phyloP scores from a whole-genome alignment of 2,113 vertebrate species.

The Chaetodon auriga region DNA sequence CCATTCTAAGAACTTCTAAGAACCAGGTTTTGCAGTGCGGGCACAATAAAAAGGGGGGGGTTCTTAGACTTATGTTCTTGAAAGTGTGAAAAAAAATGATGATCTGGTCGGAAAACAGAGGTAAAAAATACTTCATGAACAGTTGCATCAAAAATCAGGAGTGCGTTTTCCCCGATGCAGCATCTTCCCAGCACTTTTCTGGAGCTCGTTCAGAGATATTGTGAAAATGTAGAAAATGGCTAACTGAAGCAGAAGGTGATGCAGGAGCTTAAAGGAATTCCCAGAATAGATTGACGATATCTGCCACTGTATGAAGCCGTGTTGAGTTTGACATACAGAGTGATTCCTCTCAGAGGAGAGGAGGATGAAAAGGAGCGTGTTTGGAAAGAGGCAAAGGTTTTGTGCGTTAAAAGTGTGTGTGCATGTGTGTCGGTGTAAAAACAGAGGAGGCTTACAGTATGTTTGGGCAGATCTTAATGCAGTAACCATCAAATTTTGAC shows the following conservation, averaged over 20 bases:
- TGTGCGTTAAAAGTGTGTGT: conserved; percentile 4
- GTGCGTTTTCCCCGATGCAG: background rate
- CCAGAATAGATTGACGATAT: background rate
- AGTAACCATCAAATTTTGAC: conserved; percentile 42
- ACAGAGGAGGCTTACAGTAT: background rate
- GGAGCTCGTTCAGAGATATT: background rate
- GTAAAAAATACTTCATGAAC: no score
- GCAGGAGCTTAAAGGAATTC: background rate
- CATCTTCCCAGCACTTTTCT: background rate
- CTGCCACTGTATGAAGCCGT: no score
- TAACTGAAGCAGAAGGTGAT: background rate
- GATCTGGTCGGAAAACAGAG: no score
- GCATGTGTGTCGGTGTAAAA: background rate
- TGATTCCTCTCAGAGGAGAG: background rate
- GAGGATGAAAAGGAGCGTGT: background rate
- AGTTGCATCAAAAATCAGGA: background rate
- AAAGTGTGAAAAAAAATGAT: no score
- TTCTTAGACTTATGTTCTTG: no score
- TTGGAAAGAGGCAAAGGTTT: background rate
- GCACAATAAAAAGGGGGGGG: no score
- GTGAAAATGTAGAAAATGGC: background rate
- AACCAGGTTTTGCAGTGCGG: no score
- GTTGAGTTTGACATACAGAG: background rate
- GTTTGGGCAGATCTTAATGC: conserved; percentile 6
- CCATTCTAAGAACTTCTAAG: no score